These are phyloP conservation scores for Colletes gigas DNA, from an alignment of 1,140 invertebrate species.

Conservation along the genomic window DNA sequence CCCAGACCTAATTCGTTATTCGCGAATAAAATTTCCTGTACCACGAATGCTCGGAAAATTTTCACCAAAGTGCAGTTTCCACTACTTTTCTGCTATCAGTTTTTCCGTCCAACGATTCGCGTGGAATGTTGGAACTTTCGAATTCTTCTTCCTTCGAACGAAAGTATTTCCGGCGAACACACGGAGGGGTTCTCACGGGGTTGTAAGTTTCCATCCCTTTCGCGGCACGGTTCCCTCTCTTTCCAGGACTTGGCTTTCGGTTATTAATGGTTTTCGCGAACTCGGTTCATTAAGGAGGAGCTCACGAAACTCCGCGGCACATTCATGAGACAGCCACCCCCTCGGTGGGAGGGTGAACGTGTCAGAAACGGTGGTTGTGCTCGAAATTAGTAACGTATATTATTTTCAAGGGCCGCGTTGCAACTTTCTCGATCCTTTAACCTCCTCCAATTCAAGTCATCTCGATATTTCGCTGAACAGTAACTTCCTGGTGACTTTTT, in stretches of 20 bases:
- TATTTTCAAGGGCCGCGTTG: conserved; percentile 53
- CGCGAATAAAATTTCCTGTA: no score
- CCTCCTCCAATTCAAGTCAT: neutral
- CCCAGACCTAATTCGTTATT: no score
- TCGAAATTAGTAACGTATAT: conserved; percentile 72
- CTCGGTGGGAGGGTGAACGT: conserved; percentile 6
- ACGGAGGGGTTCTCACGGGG: conserved; percentile 26
- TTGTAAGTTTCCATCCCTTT: conserved; percentile 27
- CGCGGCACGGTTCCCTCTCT: conserved; percentile 34
- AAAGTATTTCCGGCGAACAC: conserved; percentile 21
- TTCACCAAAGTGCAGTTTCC: neutral
- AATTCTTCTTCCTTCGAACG: neutral
- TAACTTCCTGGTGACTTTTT: no score
- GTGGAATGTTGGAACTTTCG: neutral
- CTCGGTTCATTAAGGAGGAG: conserved; percentile 77
- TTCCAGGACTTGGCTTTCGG: conserved; percentile 63
- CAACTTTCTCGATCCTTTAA: neutral
- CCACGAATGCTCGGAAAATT: no score
- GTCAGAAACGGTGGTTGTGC: conserved; percentile 40
- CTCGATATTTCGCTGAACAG: neutral
- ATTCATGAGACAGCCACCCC: conserved; percentile 63
- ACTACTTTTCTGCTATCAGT: neutral
- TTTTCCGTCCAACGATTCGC: conserved; percentile 3
- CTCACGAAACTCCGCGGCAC: conserved; percentile 70
- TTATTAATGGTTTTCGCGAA: conserved; percentile 78